Conservation (phyloP, 2,888 invertebrate genomes). For the Notodonta ziczac region DNA sequence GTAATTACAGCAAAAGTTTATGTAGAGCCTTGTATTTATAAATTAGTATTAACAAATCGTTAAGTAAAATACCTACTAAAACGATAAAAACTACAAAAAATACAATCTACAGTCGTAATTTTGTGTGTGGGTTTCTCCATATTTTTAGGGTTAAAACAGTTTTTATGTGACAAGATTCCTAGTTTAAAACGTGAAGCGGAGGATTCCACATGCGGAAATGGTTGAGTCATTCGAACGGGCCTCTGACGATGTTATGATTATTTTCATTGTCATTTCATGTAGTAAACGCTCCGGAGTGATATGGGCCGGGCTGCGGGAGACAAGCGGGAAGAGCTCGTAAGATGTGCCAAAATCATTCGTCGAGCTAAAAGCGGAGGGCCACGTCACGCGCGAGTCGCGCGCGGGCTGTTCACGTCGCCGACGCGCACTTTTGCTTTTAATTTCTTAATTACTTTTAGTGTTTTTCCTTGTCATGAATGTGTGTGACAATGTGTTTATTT, state of each 20-base stretch:
- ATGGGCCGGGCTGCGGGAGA: constrained; percentile 46
- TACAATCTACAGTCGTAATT: too few relatives aligned
- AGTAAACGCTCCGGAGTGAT: constrained; percentile 32
- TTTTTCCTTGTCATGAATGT: constrained; percentile 33
- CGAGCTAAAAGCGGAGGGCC: constrained; percentile 70
- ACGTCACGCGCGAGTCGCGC: constrained; percentile 59
- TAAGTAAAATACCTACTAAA: too few relatives aligned
- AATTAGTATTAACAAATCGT: too few relatives aligned
- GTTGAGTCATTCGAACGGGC: constrained; percentile 33
- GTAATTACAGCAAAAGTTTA: too few relatives aligned
- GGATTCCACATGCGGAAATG: constrained; percentile 7
- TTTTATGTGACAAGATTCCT: neutral
- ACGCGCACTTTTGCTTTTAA: constrained; percentile 34
- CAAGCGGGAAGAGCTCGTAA: constrained; percentile 66
- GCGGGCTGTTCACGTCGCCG: constrained; percentile 52
- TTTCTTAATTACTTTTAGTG: constrained; percentile 45
- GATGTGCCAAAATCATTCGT: constrained; percentile 69
- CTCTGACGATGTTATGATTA: constrained; percentile 32
- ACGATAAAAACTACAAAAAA: too few relatives aligned
- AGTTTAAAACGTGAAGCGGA: neutral
- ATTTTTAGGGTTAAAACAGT: neutral
- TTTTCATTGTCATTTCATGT: constrained; percentile 36
- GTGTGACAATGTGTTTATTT: constrained; percentile 21
- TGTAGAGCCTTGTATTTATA: too few relatives aligned
- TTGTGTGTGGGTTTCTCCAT: neutral